Base-by-base conservation (phyloP, 2,113 vertebrate species). In the Cryptomyrus ogoouensis region DNA sequence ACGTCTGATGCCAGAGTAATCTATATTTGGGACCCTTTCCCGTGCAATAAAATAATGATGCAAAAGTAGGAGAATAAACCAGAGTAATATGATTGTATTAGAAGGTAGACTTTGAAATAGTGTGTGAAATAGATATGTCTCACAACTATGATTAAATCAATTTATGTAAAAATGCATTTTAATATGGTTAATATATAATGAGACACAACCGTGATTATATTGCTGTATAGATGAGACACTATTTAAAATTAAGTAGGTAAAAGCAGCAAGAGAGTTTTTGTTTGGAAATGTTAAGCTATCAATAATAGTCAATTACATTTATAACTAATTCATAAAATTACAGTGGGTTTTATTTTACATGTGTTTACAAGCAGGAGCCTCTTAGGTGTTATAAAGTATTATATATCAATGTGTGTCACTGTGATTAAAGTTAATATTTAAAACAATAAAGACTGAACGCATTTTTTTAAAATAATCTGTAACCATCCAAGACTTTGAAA, bases 1-100 rank as follows among this genome's bases (percentile, higher is more conserved):
- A 94, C 93, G 94, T 94, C 91, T 92, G 93, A 95, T 94, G 95
- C 93, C 90, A 90, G 93, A 94, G 94, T 94, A 93, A 94, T 94
- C 94, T 90, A 91, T 90, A 91, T 92, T 91, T 92, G 80, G 89
- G 92, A 93, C 93, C 93, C 92, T 92, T 91, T 89, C 58, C 70
- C 87, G 27, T 56, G 70, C 31, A 90, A 88, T 89, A 92, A 93
- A 93, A 91, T 50, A 88, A 53, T 31, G 91, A 89, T 92, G 91
- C 89, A 89, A 91, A 90, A 90, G 83, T 91, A 89, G 90, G 21
- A 87, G 31, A 70, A 62, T 15, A 74, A 90, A 35, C 83, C 87
- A 90, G 77, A 35, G 80, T 92, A 1, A 83, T 56, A 88, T 35
- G 35, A 88, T 80, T 10, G n/a, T 88, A 58, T 83, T 90, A 93